Evolutionary conservation across 2,797 vertebrate species (phyloP), one percentile per base, ranked within the genome.

Genomic region (Mallotus villosus): DNA sequence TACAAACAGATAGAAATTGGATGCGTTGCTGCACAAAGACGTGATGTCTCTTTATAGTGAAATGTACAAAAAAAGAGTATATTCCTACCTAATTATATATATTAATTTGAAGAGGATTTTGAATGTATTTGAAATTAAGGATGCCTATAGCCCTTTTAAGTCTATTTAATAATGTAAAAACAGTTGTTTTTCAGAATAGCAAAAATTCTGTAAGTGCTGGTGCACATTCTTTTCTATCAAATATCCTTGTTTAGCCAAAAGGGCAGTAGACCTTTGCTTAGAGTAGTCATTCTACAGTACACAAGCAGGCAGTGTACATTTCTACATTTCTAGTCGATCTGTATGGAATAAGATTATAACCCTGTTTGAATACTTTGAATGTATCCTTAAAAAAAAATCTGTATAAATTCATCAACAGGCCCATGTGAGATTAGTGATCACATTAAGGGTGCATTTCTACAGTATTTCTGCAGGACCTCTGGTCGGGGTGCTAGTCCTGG

Each of bases 51-150:
- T 94, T 94, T 93, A 88, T 93, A 93, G 88, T 94, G 92, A 93
- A 77, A 24, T 82, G 68, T 75, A 86, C 91, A 92, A 87, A 94
- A 92, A 93, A 94, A 92, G 93, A 89, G 90, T 93, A 92, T 94
- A 94, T 95, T 94, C 93, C 93, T 95, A 94, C 93, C 92, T 94
- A 93, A 63, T 68, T 95, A 94, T 95, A 94, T 94, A 92, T 94
- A 94, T 94, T 82, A 84, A 84, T 95, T 93, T 94, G 68, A 76
- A 81, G 74, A 82, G 85, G 84, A 76, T 87, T 87, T 81, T 88
- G 88, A 88, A 94, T 93, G 93, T 95, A 93, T 94, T 93, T 94
- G 93, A 95, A 94, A 94, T 94, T 93, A 94, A 93, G 92, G 92
- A 94, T 94, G 92, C 93, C 90, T 93, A 94, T 94, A 92, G 92